Base-by-base conservation (phyloP, 2,113 vertebrate species). In the Chaetops frenatus region DNA sequence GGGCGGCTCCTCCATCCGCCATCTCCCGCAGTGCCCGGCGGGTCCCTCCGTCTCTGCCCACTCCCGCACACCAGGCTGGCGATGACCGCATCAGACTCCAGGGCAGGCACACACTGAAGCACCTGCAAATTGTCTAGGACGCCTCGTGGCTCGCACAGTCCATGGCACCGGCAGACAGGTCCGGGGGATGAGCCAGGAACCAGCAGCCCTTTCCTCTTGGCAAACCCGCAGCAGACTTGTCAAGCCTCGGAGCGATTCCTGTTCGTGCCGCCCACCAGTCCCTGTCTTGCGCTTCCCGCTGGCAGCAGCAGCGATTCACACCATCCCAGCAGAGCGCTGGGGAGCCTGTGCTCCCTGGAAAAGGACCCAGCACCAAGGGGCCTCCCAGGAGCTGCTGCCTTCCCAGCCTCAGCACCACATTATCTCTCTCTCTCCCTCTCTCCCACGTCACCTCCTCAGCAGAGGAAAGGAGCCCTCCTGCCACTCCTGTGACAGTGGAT, bases 221-320 rank as follows among this genome's bases (percentile, higher is more conserved):
- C 92, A 90, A 62, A 88, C 19, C 58, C 19, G 35, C 71, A n/a
- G 14, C 21, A 88, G 23, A 9, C 80, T 77, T 36, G 64, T 78
- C 76, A 51, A 57, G 47, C 6, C 65, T 67, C 67, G 0, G 38
- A 50, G 82, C 5, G 35, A 19, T 94, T 93, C 74, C 60, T 7
- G 17, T 20, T 88, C 66, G 2, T 47, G 85, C 70, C 54, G 2
- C 90, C 85, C 82, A 94, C 58, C 72, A 44, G 82, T 4, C 25
- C 51, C 78, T 4, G 81, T 94, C 94, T 94, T 96, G 80, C 92
- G 66, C 82, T 73, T 90, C n/a, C 58, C 21, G 1, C 24, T 38
- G 0, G 79, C 35, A 47, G 82, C 76, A 83, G 82, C 56, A 90
- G 88, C 58, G 36, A 51, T 92, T 94, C 80, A 22, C 88, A 88